Evolutionary conservation across 2,797 vertebrate genomes (phyloP).

Genomic region (Pseudomugil tenellus): DNA sequence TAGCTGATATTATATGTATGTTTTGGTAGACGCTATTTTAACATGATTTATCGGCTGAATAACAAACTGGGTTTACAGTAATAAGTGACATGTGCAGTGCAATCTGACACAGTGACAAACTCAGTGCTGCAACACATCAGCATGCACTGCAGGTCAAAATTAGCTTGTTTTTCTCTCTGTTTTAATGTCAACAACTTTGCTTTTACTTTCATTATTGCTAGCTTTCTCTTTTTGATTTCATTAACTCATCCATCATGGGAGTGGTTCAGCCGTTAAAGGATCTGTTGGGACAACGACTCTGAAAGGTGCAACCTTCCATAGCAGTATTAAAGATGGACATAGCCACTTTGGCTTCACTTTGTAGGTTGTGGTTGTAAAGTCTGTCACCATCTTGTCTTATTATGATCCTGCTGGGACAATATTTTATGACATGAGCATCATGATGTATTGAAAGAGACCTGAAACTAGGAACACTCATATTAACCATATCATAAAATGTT

Average conservation of each 20-base stretch:
- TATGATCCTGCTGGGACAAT: too few relatives aligned
- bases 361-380: background rate
- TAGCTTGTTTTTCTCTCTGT: background rate
- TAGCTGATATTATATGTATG: background rate
- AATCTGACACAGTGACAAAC: background rate
- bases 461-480: background rate
- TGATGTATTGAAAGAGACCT: background rate
- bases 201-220: background rate
- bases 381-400: too few relatives aligned
- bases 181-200: background rate
- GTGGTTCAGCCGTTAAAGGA: background rate
- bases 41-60: background rate
- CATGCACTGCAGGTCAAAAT: background rate
- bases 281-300: background rate
- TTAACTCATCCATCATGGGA: background rate
- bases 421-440: background rate
- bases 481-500: background rate
- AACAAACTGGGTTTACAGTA: background rate
- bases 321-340: background rate
- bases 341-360: background rate
- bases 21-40: background rate
- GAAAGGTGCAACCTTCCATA: too few relatives aligned
- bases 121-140: background rate
- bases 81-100: background rate
- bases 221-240: background rate